Evolutionary conservation across 2,113 vertebrate genomes (phyloP).

Genomic region (Heterocephalus glaber): DNA sequence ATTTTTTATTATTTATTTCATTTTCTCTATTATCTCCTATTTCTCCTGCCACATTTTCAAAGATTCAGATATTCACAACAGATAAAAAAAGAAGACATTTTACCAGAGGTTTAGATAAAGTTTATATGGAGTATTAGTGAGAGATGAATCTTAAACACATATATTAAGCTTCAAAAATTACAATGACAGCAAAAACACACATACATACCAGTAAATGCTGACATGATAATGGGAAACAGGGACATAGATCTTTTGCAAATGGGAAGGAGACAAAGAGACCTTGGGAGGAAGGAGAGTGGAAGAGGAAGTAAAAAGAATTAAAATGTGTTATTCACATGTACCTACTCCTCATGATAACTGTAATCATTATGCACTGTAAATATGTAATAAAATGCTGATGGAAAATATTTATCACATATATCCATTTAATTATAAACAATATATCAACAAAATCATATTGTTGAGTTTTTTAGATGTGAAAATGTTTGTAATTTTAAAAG

Average conservation of each 20-base stretch:
- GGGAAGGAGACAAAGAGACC: not conserved
- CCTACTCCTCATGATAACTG: not conserved
- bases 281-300: not conserved
- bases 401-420: constrained; percentile 12
- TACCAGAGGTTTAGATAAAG: not conserved
- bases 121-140: not conserved
- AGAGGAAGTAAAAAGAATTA: not conserved
- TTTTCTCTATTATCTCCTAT: constrained; percentile 20
- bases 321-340: not conserved
- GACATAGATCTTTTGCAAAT: not conserved
- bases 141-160: constrained; percentile 20
- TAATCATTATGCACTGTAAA: not conserved
- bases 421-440: constrained; percentile 33
- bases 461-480: constrained; percentile 11
- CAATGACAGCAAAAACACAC: not conserved
- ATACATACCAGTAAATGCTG: constrained; percentile 7
- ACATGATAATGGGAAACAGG: not conserved
- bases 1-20: constrained; percentile 15
- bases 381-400: not conserved
- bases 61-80: not conserved
- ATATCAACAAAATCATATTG: not conserved
- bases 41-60: constrained; percentile 4
- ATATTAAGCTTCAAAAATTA: constrained; percentile 38
- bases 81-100: not conserved
- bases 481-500: constrained; percentile 11